Conservation (phyloP, 1,140 invertebrate genomes). For the Palaemon carinicauda region DNA sequence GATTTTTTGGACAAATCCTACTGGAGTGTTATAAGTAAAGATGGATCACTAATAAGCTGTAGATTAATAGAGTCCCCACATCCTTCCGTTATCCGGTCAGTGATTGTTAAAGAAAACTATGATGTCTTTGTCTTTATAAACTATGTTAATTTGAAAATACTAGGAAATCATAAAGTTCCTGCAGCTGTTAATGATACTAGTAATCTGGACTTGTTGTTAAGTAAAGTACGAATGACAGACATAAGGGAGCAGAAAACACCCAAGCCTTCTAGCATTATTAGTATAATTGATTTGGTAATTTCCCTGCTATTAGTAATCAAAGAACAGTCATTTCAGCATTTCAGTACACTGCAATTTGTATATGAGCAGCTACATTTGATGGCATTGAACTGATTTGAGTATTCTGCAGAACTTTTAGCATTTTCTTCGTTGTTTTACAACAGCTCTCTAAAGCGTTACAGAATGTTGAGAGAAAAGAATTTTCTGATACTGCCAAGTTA, state of each 20-base stretch:
- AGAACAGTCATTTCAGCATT: background rate
- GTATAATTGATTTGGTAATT: background rate
- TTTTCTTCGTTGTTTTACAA: conserved; percentile 20
- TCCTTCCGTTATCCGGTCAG: too few relatives aligned
- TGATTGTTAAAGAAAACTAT: background rate
- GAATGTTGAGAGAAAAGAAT: background rate
- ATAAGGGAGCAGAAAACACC: too few relatives aligned
- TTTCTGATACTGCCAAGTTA: conserved; percentile 29
- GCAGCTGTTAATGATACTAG: too few relatives aligned
- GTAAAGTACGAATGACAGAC: too few relatives aligned
- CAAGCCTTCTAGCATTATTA: background rate
- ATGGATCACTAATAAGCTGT: too few relatives aligned
- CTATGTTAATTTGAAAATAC: background rate
- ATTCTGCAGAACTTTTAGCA: too few relatives aligned
- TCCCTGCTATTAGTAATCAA: background rate
- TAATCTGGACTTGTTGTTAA: too few relatives aligned
- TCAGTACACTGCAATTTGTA: too few relatives aligned
- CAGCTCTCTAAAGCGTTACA: conserved; percentile 12
- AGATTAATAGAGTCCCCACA: too few relatives aligned
- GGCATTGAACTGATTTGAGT: too few relatives aligned
- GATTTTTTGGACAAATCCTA: background rate
- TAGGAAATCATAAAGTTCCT: conserved; percentile 20
- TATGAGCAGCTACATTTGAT: too few relatives aligned
- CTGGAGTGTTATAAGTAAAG: too few relatives aligned
- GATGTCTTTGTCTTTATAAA: background rate